Percentiles rank a stretch among this genome's conserved stretches.
These are phyloP conservation scores for Hemicrepidius hirtus DNA, from an alignment of 2,888 invertebrate genomes.

Conservation along the genomic window DNA sequence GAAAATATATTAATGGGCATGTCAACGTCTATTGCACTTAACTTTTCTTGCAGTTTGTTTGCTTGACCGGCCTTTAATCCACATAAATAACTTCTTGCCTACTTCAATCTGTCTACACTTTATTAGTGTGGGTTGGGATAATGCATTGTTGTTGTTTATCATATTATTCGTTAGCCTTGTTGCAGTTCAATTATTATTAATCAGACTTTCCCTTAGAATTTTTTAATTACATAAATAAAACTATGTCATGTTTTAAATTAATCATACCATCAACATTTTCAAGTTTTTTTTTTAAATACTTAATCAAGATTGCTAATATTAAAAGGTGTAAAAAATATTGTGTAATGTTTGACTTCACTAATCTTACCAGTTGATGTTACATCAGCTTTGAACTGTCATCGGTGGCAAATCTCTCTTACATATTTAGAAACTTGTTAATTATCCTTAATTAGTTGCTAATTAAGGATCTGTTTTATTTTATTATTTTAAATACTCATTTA, in stretches of 20 bases:
- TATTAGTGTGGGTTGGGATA: background rate
- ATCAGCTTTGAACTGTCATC: conserved; percentile 19
- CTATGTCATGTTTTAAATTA: too few relatives aligned
- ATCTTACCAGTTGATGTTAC: conserved; percentile 1
- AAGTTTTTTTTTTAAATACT: background rate
- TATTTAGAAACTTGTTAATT: conserved; percentile 35
- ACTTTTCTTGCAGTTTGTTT: conserved; percentile 3
- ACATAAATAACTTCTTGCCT: conserved; percentile 6
- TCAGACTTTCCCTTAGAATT: too few relatives aligned
- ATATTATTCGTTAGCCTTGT: background rate
- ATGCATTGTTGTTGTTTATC: conserved; percentile 3
- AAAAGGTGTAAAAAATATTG: background rate
- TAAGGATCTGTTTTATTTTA: conserved; percentile 13
- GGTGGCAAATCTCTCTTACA: conserved; percentile 30
- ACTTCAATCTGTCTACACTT: background rate
- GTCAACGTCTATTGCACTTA: conserved; percentile 8
- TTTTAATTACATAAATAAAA: background rate
- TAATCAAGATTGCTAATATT: background rate
- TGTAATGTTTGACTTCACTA: conserved; percentile 12
- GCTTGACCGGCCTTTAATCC: conserved; percentile 14
- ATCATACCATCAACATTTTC: too few relatives aligned
- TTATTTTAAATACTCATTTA: too few relatives aligned
- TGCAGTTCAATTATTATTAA: too few relatives aligned
- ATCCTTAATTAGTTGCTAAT: conserved; percentile 11
- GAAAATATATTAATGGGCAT: conserved; percentile 5